Base-by-base conservation (phyloP, 2,113 vertebrate species). In the Aphelocoma coerulescens region DNA sequence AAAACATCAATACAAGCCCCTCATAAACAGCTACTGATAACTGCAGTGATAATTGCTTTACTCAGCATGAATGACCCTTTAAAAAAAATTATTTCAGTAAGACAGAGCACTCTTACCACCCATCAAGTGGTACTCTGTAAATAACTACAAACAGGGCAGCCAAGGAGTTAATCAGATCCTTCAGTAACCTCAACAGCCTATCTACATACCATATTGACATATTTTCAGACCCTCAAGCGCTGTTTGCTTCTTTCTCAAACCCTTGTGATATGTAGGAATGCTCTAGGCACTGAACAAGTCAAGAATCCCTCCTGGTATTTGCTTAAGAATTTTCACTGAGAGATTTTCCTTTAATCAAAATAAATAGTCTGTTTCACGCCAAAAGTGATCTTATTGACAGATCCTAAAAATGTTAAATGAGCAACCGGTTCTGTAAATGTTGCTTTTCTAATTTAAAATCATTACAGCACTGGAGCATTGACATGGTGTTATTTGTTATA, bases 391-490 rank as follows among this genome's bases (percentile, higher is more conserved):
- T 78, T 97, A 98, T 97, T 97, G 98, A 97, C 96, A 97, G 86
- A 85, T 81, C 54, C 79, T 98, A 97, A 98, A 98, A 97, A 96
- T 97, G 97, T 96, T 98, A 98, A 98, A 98, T 96, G 97, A 96
- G 95, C 55, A 97, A 97, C 93, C 78, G 94, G 93, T 93, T 72
- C 88, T 89, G 94, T 94, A 97, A 97, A 95, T 88, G 77, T 88
- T 96, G 74, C 48, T 95, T 87, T 97, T 96, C 96, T 97, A 97
- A 98, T 98, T 98, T 97, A 97, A 98, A 98, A 98, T 98, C 98
- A 97, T 98, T 97, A 96, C 51, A 54, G 72, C 77, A 74, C 85
- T 95, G 57, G 89, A 94, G 22, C 54, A 87, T 85, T 97, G 97
- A 97, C 96, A 83, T 59, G 43, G 67, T 97, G 94, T 96, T 97